phyloP scores from a whole-genome alignment of 2,797 vertebrate species.

The Myripristis jacobus region DNA sequence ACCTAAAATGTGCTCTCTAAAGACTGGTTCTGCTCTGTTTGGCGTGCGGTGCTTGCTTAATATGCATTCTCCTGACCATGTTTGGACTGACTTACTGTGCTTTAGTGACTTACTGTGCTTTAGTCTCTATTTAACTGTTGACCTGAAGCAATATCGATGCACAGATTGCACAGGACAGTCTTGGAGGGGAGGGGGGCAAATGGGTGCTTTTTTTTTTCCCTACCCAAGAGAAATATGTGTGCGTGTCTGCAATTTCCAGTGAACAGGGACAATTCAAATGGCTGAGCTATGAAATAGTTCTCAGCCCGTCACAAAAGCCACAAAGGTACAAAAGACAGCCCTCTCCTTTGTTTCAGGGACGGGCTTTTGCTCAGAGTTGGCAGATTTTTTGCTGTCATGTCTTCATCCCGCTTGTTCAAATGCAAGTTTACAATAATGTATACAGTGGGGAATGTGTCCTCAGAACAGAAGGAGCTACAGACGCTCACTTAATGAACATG shows the following conservation, averaged over 20 bases:
- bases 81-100: constrained; percentile 20
- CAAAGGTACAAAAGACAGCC: constrained; percentile 56
- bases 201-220: constrained; percentile 4
- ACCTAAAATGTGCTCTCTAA: constrained; percentile 10
- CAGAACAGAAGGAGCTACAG: neutral
- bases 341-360: constrained; percentile 48
- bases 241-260: constrained; percentile 14
- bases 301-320: constrained; percentile 45
- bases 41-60: neutral
- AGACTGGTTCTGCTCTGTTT: constrained; percentile 32
- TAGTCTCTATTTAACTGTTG: neutral
- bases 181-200: neutral
- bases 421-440: neutral
- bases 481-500: neutral
- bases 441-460: neutral
- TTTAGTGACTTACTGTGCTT: neutral
- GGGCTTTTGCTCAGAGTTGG: constrained; percentile 24
- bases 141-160: neutral
- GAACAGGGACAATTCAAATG: constrained; percentile 52
- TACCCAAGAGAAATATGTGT: neutral
- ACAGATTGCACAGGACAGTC: neutral
- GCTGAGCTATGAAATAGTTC: constrained; percentile 60
- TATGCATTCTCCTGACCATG: constrained; percentile 1
- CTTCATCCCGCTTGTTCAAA: constrained; percentile 23
- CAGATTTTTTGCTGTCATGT: constrained; percentile 16